Percentiles rank a stretch among this genome's conserved stretches.
Conservation (phyloP, 2,797 vertebrate species). For the Acridotheres tristis region DNA sequence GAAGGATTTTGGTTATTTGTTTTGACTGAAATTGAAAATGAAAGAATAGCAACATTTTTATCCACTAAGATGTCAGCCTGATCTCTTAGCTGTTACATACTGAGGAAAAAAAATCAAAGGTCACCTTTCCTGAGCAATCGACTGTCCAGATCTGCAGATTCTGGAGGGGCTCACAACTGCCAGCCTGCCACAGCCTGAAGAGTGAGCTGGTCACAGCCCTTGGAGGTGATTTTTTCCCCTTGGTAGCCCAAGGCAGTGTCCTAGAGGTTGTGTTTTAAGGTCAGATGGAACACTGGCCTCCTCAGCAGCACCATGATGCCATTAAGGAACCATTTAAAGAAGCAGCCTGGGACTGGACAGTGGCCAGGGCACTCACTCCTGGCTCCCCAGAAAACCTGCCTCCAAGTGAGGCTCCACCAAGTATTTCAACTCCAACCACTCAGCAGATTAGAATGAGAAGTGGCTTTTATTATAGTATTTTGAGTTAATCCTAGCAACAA, state of each 20-base stretch:
- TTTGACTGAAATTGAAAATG: not conserved
- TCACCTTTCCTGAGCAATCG: not conserved
- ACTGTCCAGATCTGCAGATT: not conserved
- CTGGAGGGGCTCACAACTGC: not conserved
- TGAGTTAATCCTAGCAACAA: not conserved
- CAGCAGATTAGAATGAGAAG: not conserved
- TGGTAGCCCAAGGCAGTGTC: not conserved
- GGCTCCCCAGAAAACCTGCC: not conserved
- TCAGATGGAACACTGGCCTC: not conserved
- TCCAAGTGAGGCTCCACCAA: not conserved
- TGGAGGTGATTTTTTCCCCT: not conserved
- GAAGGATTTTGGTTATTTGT: not conserved
- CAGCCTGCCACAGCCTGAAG: not conserved
- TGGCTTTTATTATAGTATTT: not conserved
- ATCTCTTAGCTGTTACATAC: not conserved
- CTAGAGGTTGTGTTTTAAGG: not conserved
- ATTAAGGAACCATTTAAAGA: not conserved
- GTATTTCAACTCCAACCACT: not conserved
- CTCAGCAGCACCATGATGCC: not conserved
- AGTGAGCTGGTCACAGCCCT: not conserved
- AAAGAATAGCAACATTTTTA: not conserved
- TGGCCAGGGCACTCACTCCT: not conserved
- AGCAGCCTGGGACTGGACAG: not conserved
- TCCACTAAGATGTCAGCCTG: not conserved
- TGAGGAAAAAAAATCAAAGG: not conserved